Conservation (phyloP, 2,888 invertebrate species). For the Chaetogeoica ovagalla region DNA sequence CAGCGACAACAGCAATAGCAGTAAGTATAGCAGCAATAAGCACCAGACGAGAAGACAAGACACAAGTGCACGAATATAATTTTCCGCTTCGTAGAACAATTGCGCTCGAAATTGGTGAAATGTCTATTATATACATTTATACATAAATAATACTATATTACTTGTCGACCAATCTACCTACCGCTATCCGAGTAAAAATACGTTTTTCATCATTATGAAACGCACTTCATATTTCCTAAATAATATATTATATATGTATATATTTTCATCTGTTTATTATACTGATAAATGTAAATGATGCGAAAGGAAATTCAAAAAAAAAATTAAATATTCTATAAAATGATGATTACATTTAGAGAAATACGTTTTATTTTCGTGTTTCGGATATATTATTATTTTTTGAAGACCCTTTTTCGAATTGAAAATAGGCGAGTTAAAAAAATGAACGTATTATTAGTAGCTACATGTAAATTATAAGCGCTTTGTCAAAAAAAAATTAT, state of each 20-base stretch:
- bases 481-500: no score
- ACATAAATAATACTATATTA: constrained; percentile 12
- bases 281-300: constrained; percentile 1
- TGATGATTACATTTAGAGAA: not conserved
- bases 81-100: constrained; percentile 47
- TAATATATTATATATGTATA: not conserved
- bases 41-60: constrained; percentile 9
- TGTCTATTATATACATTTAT: constrained; percentile 24
- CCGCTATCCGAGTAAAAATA: constrained; percentile 20
- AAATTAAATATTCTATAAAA: not conserved
- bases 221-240: constrained; percentile 11
- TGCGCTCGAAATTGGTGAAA: constrained; percentile 37
- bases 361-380: not conserved
- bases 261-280: not conserved
- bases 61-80: constrained; percentile 40
- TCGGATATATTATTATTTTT: no score
- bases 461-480: no score
- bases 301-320: not conserved
- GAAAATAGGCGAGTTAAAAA: no score
- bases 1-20: not conserved
- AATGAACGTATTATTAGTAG: no score
- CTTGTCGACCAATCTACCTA: no score
- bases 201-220: no score
- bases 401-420: no score
- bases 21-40: not conserved